Base-by-base conservation (phyloP, 2,888 invertebrate genomes). In the Zonitis immaculata region DNA sequence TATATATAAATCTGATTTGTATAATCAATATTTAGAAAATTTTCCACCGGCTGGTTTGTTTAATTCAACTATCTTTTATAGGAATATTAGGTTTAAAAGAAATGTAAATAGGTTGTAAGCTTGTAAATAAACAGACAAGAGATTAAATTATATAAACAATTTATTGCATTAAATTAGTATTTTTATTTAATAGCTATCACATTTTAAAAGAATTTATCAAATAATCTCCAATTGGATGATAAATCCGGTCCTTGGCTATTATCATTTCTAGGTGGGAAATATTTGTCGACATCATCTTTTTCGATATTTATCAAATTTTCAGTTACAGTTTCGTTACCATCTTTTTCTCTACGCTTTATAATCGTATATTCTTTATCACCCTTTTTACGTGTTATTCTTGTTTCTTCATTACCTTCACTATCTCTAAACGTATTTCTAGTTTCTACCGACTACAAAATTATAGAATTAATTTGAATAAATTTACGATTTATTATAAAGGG, bases 391-490 rank as follows among this genome's bases (percentile, higher is more conserved):
- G 80, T 82, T 27, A 83, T 70, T n/a, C 78, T 82, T 9, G 79
- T 82, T 62, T 82, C 80, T 60, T 80, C 78, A 62, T 82, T 82
- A 1, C 85, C 85, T 35, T 80, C 73, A 9, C 77, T 78, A 62
- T 85, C 84, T 63, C 74, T 76, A 1, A 82, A 73, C 16, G 79
- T 78, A 63, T 76, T 77, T 42, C 78, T 79, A 25, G 81, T 79
- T 73, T 84, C 83, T 51, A 80, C 71, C 18, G 77, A 76, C 76
- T 76, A 49, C 50, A 70, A 65, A 47, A 55, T 4, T 26, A 42
- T 16, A 42, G 39, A 16, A 49, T 30, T 28, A 45, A 27, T 27
- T 43, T 47, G 27, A 42, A 39, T 48, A 59, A 50, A 44, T 30
- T 35, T 5, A 12, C 2, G 6, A 35, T 18, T 14, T 44, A 22